Conservation (phyloP, 2,113 vertebrate species). For the Triplophysa tibetana region DNA sequence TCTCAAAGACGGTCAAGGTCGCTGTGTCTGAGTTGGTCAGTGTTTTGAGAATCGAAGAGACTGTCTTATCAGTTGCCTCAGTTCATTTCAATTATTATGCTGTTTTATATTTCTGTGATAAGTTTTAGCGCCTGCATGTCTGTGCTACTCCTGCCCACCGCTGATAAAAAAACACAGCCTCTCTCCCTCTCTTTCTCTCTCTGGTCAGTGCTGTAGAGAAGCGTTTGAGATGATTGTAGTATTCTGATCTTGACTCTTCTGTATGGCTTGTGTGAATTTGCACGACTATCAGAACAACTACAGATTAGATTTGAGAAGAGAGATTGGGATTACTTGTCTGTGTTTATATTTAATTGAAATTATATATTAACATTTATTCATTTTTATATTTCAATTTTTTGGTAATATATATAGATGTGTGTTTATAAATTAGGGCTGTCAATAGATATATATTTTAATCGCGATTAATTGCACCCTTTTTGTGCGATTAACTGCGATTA, state of each 20-base stretch:
- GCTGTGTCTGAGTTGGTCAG: slow-evolving; percentile 60
- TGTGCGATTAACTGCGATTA: no score
- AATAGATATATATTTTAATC: no score
- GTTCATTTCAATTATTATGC: slow-evolving; percentile 75
- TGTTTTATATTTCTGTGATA: slow-evolving; percentile 70
- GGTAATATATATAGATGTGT: neutral
- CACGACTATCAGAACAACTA: neutral
- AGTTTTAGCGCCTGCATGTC: slow-evolving; percentile 73
- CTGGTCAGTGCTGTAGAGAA: slow-evolving; percentile 11
- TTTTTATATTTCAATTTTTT: no score
- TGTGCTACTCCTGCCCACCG: slow-evolving; percentile 59
- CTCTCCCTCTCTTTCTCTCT: slow-evolving; percentile 8
- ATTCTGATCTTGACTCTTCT: slow-evolving; percentile 8
- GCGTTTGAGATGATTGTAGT: neutral
- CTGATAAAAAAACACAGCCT: slow-evolving; percentile 62
- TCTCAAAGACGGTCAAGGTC: slow-evolving; percentile 69
- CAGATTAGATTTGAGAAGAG: slow-evolving; percentile 9
- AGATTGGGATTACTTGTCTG: slow-evolving; percentile 5
- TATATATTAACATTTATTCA: no score
- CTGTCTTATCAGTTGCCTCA: slow-evolving; percentile 59
- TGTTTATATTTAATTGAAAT: no score
- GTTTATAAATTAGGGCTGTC: neutral
- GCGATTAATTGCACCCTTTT: no score
- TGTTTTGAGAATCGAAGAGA: slow-evolving; percentile 57
- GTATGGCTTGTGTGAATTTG: slow-evolving; percentile 23